Base-by-base conservation (phyloP, 35 echinoderm and acorn worm genomes). In the Apostichopus parvimensis region DNA sequence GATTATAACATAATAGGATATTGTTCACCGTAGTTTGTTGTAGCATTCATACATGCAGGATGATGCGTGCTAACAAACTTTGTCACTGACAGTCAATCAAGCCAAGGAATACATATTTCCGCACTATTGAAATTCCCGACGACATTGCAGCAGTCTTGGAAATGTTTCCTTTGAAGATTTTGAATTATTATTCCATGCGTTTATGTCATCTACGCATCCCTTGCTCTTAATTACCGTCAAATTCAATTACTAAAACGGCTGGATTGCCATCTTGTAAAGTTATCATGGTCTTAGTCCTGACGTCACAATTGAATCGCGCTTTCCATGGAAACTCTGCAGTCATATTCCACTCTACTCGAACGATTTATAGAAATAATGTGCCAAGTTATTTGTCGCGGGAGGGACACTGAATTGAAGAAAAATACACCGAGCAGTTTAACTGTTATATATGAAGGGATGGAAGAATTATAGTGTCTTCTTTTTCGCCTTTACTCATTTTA, bases 241-340 rank as follows among this genome's bases (percentile, higher is more conserved):
- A 84, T 55, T 84, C 81, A 84, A 84, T 84, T 84, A 58, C 81
- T 84, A 84, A 84, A 84, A 84, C 81, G 81, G 81, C 81, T 84
- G 81, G 55, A 17, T 15, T 84, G 23, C 57, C 81, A 84, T 84
- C 53, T 21, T n/a, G 81, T 58, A 84, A 59, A 84, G 57, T 58
- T 58, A 84, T 84, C 54, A 23, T n/a, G 12, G 56, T 59, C 55
- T 84, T 9, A 53, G 7, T 11, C 14, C 56, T n/a, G 81, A 84
- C 81, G 81, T 84, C 81, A 84, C 56, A 60, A 23, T 4, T 7
- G 58, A 84, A 84, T 59, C 81, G 57, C 55, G 81, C 17, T n/a
- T 84, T 58, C 55, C 17, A 60, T 22, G 57, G 54, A 84, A 56
- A 84, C 57, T 84, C 81, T n/a, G 64, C 71, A 84, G 54, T 23